These are phyloP conservation scores for Lacerta viridis DNA, from an alignment of 2,797 vertebrate genomes.

Conservation along the genomic window DNA sequence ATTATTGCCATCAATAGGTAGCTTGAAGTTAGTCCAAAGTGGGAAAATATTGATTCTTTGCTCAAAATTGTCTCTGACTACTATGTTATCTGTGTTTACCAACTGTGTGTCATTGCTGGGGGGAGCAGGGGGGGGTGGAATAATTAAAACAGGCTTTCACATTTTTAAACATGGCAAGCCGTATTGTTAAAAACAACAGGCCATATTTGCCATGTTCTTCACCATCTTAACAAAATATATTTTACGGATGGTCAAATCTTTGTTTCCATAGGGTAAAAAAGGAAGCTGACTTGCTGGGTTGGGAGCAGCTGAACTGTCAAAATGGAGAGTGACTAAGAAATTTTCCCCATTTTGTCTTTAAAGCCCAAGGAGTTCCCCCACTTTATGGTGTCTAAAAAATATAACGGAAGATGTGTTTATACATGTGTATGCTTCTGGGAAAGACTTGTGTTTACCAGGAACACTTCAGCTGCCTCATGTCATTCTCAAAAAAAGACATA, in stretches of 20 bases:
- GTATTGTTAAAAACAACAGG: not conserved
- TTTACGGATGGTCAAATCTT: not conserved
- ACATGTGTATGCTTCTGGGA: not conserved
- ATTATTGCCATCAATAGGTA: too few relatives aligned
- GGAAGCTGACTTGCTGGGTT: not conserved
- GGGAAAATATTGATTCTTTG: not conserved
- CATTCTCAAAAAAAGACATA: not conserved
- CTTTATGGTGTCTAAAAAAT: not conserved
- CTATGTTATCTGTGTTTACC: not conserved
- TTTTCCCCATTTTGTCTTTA: not conserved
- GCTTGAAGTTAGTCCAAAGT: too few relatives aligned
- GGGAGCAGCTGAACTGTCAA: too few relatives aligned
- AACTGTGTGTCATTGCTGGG: not conserved
- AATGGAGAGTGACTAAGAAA: not conserved
- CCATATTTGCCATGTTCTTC: not conserved
- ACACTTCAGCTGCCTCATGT: not conserved
- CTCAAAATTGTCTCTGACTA: not conserved
- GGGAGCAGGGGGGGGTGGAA: not conserved
- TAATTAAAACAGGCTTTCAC: not conserved
- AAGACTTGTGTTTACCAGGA: not conserved
- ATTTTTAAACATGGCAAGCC: not conserved
- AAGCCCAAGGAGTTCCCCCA: not conserved
- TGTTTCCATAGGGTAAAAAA: not conserved
- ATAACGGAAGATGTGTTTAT: not conserved
- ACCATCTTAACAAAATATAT: not conserved